A percentile compares a stretch with the other conserved stretches of the same genome.
These are phyloP conservation scores for Microplitis demolitor DNA, from an alignment of 1,140 invertebrate genomes.

Conservation along the genomic window DNA sequence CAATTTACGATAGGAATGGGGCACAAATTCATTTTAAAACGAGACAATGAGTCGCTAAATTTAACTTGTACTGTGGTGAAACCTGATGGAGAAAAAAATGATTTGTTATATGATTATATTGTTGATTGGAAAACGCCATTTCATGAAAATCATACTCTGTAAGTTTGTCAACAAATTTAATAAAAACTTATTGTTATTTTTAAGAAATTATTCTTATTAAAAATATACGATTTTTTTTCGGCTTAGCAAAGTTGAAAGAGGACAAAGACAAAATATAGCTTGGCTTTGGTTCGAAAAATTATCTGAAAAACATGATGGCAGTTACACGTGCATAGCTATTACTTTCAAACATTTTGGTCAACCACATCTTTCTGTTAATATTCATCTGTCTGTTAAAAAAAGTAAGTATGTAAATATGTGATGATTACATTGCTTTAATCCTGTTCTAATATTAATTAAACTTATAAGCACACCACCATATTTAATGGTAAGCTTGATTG, in stretches of 20 bases:
- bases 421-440: not conserved
- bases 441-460: not conserved
- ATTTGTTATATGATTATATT: constrained; percentile 22
- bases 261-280: constrained; percentile 31
- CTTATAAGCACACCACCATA: not conserved
- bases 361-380: constrained; percentile 28
- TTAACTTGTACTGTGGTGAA: constrained; percentile 33
- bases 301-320: constrained; percentile 45
- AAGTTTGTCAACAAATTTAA: constrained; percentile 8
- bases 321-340: constrained; percentile 48
- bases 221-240: constrained; percentile 17
- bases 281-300: constrained; percentile 43
- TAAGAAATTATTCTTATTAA: not conserved
- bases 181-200: not conserved
- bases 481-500: no score
- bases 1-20: constrained; percentile 12
- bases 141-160: constrained; percentile 28
- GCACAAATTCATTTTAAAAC: constrained; percentile 27
- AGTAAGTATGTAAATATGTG: constrained; percentile 37
- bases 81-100: constrained; percentile 23
- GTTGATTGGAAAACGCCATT: constrained; percentile 34
- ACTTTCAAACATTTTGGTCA: constrained; percentile 16
- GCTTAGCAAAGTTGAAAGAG: constrained; percentile 27
- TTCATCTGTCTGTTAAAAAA: constrained; percentile 41
- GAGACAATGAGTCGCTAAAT: constrained; percentile 33